Evolutionary conservation across 2,797 vertebrate genomes (phyloP).

Genomic region (Anguilla obscura): DNA sequence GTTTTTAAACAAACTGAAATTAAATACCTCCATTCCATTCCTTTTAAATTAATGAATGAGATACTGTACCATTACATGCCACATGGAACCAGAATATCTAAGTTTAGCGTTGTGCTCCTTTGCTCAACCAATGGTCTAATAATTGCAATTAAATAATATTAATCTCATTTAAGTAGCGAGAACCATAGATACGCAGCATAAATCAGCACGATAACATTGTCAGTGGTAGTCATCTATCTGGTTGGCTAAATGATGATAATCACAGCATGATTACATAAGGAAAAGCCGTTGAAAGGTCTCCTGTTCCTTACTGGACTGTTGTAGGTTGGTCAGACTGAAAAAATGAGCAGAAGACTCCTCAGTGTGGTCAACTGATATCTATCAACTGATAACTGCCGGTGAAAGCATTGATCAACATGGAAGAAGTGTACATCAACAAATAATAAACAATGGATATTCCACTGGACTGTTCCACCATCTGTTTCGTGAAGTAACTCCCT

Average conservation of each 20-base stretch:
- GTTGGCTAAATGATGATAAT: background rate
- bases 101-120: background rate
- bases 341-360: background rate
- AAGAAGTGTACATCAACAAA: background rate
- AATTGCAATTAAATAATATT: background rate
- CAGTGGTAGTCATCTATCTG: background rate
- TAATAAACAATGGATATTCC: background rate
- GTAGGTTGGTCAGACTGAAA: background rate
- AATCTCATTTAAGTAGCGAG: background rate
- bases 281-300: background rate
- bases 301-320: background rate
- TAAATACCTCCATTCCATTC: background rate
- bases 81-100: background rate
- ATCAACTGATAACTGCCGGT: background rate
- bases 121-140: too few species aligned
- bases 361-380: background rate
- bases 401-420: background rate
- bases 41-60: background rate
- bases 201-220: background rate
- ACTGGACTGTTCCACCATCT: background rate
- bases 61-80: background rate
- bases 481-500: conserved; percentile 56
- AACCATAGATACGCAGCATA: background rate
- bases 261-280: background rate
- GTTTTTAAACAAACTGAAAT: background rate